These are phyloP conservation scores for Petroica traversi DNA, from an alignment of 2,113 vertebrate species.

Conservation along the genomic window DNA sequence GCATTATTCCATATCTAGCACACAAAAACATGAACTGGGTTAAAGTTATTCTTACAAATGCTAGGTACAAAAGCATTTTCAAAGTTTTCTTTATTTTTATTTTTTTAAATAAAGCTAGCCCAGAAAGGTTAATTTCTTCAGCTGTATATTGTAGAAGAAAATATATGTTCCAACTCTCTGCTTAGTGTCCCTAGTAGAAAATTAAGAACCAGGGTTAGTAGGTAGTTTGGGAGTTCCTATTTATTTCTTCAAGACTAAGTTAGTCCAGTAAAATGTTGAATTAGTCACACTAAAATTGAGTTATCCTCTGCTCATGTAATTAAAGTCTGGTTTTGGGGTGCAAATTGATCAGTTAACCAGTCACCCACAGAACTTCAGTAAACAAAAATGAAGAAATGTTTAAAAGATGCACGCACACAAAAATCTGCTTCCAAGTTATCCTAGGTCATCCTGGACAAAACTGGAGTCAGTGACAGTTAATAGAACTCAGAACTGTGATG, in stretches of 20 bases:
- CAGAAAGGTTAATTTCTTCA: background rate
- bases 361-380: background rate
- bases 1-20: background rate
- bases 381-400: background rate
- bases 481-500: background rate
- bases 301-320: background rate
- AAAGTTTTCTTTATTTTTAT: background rate
- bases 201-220: background rate
- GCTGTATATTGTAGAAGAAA: background rate
- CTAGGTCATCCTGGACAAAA: background rate
- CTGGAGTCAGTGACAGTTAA: background rate
- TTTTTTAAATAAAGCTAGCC: background rate
- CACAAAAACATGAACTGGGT: background rate
- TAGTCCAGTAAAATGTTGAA: background rate
- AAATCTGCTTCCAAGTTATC: background rate
- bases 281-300: background rate
- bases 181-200: background rate
- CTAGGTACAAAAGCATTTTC: background rate
- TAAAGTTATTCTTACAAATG: background rate
- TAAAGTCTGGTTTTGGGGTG: background rate
- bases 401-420: background rate
- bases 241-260: background rate
- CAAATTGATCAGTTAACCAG: background rate
- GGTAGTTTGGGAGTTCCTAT: background rate
- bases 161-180: background rate